These are phyloP conservation scores for Stratiomys singularior DNA, from an alignment of 2,888 invertebrate genomes.

Conservation along the genomic window DNA sequence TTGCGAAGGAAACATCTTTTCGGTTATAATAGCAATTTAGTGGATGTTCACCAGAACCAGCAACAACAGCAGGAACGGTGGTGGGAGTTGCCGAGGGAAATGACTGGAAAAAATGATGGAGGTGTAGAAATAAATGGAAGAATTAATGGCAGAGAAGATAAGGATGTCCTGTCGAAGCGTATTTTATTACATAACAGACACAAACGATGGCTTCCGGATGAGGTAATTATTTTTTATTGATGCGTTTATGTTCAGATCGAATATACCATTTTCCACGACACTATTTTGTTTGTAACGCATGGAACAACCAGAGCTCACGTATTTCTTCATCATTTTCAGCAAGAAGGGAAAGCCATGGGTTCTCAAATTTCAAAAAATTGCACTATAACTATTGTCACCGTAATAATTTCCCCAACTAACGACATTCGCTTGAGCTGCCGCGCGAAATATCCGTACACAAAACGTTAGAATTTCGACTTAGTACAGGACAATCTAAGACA, in stretches of 20 bases:
- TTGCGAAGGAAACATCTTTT: conserved; percentile 61
- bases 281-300: not conserved
- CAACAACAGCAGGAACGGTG: conserved; percentile 58
- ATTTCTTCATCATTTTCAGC: no score
- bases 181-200: conserved; percentile 55
- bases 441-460: no score
- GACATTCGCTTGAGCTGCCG: no score
- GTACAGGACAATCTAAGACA: no score
- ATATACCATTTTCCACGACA: not conserved
- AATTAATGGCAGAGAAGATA: conserved; percentile 54
- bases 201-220: conserved; percentile 77
- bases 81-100: conserved; percentile 4
- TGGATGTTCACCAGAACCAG: conserved; percentile 59
- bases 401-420: no score
- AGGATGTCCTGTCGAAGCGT: conserved; percentile 54
- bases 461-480: no score
- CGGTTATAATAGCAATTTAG: conserved; percentile 61
- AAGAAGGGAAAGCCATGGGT: no score
- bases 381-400: no score
- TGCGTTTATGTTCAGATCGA: not conserved
- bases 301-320: no score
- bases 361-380: no score
- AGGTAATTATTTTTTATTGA: conserved; percentile 62
- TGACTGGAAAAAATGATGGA: not conserved
- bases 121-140: conserved; percentile 52